These are phyloP conservation scores for Homalodisca vitripennis DNA, from an alignment of 1,140 invertebrate species.

Conservation along the genomic window DNA sequence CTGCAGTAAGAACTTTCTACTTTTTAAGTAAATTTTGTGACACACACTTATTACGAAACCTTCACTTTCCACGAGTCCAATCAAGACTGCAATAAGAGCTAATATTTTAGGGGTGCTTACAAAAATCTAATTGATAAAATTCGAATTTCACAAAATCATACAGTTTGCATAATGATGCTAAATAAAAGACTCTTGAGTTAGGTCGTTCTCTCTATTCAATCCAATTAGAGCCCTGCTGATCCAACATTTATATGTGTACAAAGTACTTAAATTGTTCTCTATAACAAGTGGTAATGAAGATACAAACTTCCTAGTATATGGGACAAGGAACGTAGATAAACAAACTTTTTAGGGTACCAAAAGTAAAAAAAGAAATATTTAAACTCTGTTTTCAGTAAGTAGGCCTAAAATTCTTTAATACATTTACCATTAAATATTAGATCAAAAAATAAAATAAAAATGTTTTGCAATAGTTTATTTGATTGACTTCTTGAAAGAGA, in stretches of 20 bases:
- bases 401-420: too few relatives aligned
- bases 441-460: too few relatives aligned
- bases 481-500: too few relatives aligned
- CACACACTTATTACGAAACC: background rate
- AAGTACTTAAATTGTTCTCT: constrained; percentile 6
- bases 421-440: too few relatives aligned
- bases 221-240: background rate
- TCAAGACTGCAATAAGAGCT: constrained; percentile 1
- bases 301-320: background rate
- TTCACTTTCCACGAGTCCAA: background rate
- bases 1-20: background rate
- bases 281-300: background rate
- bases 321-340: background rate
- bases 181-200: background rate
- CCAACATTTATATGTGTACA: background rate
- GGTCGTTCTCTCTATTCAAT: background rate
- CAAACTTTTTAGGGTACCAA: background rate
- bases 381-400: background rate
- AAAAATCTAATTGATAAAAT: background rate
- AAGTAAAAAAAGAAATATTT: background rate
- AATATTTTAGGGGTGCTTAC: background rate
- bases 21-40: background rate
- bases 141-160: background rate
- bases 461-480: too few relatives aligned
- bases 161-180: background rate